These are phyloP conservation scores for Mastomys coucha DNA, from an alignment of 2,113 vertebrate species.

Conservation along the genomic window DNA sequence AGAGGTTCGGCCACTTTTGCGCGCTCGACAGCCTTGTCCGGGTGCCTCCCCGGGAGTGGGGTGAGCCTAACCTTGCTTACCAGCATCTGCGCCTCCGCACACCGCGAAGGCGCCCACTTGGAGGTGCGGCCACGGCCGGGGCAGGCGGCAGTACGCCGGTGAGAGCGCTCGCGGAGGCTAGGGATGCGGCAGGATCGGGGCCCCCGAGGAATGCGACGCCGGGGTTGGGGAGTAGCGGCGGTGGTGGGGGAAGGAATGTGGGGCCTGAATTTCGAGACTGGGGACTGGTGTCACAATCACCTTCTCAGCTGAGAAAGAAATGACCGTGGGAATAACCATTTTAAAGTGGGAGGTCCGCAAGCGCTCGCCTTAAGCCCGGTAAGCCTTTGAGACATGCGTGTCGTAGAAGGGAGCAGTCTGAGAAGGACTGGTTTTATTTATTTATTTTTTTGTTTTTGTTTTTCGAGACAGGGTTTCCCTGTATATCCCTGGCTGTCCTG, in stretches of 20 bases:
- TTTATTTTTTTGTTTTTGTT: too few species aligned
- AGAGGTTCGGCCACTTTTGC: background rate
- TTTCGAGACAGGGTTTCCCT: too few species aligned
- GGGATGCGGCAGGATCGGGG: background rate
- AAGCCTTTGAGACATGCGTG: background rate
- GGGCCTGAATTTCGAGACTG: background rate
- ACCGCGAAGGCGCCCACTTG: background rate
- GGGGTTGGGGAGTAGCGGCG: background rate
- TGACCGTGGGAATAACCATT: conserved; percentile 79
- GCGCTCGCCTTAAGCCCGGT: background rate
- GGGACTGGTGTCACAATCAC: background rate
- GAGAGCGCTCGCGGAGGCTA: background rate
- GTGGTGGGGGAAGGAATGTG: background rate
- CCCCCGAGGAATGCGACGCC: background rate
- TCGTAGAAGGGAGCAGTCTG: too few species aligned
- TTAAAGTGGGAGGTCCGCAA: background rate
- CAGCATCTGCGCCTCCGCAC: background rate
- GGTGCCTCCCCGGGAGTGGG: background rate
- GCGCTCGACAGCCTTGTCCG: background rate
- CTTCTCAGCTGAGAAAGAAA: background rate
- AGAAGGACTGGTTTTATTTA: background rate
- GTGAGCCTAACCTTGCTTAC: background rate
- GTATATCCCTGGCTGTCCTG: too few species aligned
- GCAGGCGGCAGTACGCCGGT: background rate
- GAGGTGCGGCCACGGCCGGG: background rate